Conservation (phyloP, 2,888 invertebrate species). For the Pristionchus fissidentatus region DNA sequence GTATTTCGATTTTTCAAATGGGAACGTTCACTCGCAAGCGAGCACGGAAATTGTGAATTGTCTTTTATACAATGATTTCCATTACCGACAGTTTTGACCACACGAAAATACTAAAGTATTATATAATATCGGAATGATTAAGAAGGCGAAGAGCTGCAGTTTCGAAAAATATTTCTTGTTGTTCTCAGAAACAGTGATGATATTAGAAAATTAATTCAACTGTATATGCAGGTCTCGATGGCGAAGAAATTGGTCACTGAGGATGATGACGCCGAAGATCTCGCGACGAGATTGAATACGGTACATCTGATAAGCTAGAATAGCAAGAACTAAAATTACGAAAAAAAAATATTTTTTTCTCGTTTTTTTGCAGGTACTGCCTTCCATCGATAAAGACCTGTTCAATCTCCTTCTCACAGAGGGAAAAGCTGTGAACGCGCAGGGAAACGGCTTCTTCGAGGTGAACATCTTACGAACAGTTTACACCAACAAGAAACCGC, state of each 20-base stretch:
- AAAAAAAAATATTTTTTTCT: too few relatives aligned
- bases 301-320: neutral
- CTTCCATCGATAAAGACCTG: slow-evolving; percentile 43
- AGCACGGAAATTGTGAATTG: too few relatives aligned
- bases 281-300: neutral
- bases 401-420: slow-evolving; percentile 40
- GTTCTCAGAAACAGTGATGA: too few relatives aligned
- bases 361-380: slow-evolving; percentile 37
- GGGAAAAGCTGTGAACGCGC: slow-evolving; percentile 44
- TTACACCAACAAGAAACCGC: too few relatives aligned
- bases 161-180: too few relatives aligned
- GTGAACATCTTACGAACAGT: slow-evolving; percentile 20
- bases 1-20: too few relatives aligned
- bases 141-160: too few relatives aligned
- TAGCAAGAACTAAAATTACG: neutral
- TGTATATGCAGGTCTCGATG: slow-evolving; percentile 42
- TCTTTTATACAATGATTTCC: too few relatives aligned
- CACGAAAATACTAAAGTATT: too few relatives aligned
- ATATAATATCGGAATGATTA: too few relatives aligned
- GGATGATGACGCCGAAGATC: slow-evolving; percentile 40
- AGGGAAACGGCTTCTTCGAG: slow-evolving; percentile 48
- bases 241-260: slow-evolving; percentile 26
- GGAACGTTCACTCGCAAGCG: neutral
- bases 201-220: too few relatives aligned
- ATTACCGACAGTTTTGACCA: too few relatives aligned